Percentiles rank a stretch among this genome's conserved stretches.
phyloP scores from a whole-genome alignment of 2,888 invertebrate genomes.

The Cremastinae sp. region DNA sequence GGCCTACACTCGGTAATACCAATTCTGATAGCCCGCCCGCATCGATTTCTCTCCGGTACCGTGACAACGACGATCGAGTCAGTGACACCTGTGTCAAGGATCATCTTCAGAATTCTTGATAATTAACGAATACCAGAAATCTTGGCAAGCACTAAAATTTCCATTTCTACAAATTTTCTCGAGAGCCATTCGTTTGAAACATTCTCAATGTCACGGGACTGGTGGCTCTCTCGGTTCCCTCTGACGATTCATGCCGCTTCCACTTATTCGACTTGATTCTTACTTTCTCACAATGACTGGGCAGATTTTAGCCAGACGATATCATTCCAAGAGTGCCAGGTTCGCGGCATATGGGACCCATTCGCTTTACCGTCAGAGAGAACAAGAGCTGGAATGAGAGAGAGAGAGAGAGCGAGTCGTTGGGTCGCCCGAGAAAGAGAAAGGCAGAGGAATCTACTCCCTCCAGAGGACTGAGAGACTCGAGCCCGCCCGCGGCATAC shows the following conservation, averaged over 20 bases:
- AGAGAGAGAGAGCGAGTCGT: constrained; percentile 34
- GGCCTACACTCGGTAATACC: constrained; percentile 64
- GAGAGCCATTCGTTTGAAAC: not conserved
- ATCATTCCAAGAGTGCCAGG: constrained; percentile 56
- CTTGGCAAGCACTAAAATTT: too few relatives aligned
- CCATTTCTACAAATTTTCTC: constrained; percentile 4
- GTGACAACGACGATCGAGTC: constrained; percentile 29
- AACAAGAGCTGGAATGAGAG: constrained; percentile 33
- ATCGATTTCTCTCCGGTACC: constrained; percentile 67
- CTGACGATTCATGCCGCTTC: constrained; percentile 39
- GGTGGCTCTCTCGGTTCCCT: not conserved
- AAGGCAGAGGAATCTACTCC: constrained; percentile 40
- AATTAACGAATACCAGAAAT: not conserved
- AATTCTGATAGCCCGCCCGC: constrained; percentile 65
- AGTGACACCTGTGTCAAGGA: constrained; percentile 28
- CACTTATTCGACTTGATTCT: constrained; percentile 10
- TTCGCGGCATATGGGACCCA: constrained; percentile 69
- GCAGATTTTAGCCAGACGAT: constrained; percentile 70
- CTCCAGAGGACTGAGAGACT: constrained; percentile 30
- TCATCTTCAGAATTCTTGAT: not conserved
- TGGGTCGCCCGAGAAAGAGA: too few relatives aligned
- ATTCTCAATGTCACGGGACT: constrained; percentile 15
- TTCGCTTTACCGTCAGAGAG: constrained; percentile 36
- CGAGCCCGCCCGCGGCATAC: constrained; percentile 69
- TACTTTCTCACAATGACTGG: constrained; percentile 69